A percentile compares a stretch with the other conserved stretches of the same genome.
These are phyloP conservation scores for Corythaixoides concolor DNA, from an alignment of 2,113 vertebrate genomes.

Conservation along the genomic window DNA sequence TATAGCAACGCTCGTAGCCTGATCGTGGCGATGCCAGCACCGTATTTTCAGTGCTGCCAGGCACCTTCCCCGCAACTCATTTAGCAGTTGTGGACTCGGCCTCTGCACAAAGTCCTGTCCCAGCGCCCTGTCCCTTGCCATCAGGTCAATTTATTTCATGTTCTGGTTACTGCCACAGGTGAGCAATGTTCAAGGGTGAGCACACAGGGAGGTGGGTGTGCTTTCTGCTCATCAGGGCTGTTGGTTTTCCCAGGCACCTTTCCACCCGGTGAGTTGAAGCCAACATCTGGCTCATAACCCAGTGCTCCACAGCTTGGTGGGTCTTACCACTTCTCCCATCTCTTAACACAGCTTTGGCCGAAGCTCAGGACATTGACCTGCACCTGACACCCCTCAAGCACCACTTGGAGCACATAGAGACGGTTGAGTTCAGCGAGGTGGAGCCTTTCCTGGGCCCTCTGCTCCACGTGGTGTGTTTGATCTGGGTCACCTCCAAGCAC, in stretches of 20 bases:
- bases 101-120: background rate
- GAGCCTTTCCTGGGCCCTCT: conserved; percentile 77
- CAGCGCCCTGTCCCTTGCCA: background rate
- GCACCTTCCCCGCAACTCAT: rapidly evolving
- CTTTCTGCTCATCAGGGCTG: background rate
- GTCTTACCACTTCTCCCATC: background rate
- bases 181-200: background rate
- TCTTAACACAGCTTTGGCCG: conserved; percentile 78
- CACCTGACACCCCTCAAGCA: conserved; percentile 80
- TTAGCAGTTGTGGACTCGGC: background rate
- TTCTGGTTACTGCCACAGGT: background rate
- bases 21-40: background rate
- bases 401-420: conserved; percentile 81
- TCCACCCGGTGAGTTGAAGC: background rate
- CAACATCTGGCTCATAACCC: background rate
- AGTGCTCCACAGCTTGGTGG: rapidly evolving
- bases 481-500: conserved; percentile 85
- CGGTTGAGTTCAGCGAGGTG: conserved; percentile 79
- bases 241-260: background rate
- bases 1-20: background rate
- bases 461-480: conserved; percentile 85
- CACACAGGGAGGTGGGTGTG: no score
- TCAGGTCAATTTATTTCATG: rapidly evolving
- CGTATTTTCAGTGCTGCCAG: background rate
- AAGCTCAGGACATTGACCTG: conserved; percentile 82